A percentile compares a stretch with the other conserved stretches of the same genome.
These are phyloP conservation scores for Coboldia fuscipes DNA, from an alignment of 1,140 invertebrate genomes.

Conservation along the genomic window DNA sequence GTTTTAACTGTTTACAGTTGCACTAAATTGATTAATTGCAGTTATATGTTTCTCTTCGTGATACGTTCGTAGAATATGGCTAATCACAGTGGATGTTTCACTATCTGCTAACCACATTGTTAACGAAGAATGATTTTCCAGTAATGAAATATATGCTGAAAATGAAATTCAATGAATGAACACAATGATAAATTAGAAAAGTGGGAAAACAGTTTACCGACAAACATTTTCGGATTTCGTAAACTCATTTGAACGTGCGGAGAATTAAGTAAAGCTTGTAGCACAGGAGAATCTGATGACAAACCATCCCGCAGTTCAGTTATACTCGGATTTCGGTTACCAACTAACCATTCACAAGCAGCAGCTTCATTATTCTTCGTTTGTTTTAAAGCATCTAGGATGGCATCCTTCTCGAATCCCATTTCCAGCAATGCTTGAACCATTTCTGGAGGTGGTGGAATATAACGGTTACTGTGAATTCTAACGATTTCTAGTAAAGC, in stretches of 20 bases:
- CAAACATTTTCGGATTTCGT: slow-evolving; percentile 18
- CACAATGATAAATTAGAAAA: neutral
- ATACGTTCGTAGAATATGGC: slow-evolving; percentile 21
- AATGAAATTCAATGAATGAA: neutral
- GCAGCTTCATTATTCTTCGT: slow-evolving; percentile 19
- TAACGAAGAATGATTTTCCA: slow-evolving; percentile 20
- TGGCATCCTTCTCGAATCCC: slow-evolving; percentile 16
- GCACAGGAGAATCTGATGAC: slow-evolving; percentile 16
- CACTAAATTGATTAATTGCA: slow-evolving; percentile 21
- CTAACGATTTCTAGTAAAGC: slow-evolving; percentile 19
- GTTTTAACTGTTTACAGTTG: no score
- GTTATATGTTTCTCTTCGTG: slow-evolving; percentile 22
- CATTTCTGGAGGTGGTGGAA: slow-evolving; percentile 12
- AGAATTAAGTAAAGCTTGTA: slow-evolving; percentile 18
- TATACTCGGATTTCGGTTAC: slow-evolving; percentile 15
- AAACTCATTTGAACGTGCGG: slow-evolving; percentile 20
- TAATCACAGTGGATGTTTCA: slow-evolving; percentile 18
- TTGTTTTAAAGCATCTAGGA: slow-evolving; percentile 12
- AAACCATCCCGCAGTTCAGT: slow-evolving; percentile 17
- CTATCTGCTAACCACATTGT: slow-evolving; percentile 19
- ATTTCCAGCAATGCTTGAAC: slow-evolving; percentile 14
- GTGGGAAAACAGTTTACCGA: slow-evolving; percentile 9
- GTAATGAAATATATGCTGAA: slow-evolving; percentile 15
- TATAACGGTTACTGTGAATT: slow-evolving; percentile 17
- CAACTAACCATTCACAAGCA: slow-evolving; percentile 20